Evolutionary conservation across 1,140 invertebrate species (phyloP).

Genomic region (Drosophila nigrodunni): DNA sequence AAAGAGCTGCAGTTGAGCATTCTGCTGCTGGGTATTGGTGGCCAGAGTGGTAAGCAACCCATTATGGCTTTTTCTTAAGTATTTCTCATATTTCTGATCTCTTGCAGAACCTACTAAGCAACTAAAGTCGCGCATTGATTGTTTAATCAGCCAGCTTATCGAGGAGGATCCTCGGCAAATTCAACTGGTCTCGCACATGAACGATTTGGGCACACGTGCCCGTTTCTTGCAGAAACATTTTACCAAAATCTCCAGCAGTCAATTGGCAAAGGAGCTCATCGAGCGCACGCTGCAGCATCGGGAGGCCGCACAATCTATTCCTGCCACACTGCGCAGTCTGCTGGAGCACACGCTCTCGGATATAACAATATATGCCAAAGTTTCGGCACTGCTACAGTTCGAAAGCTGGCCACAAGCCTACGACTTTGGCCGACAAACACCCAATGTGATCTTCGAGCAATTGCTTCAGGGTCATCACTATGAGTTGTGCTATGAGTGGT

Average conservation of each 20-base stretch:
- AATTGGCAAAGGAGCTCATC: slow-evolving; percentile 73
- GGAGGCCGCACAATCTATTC: slow-evolving; percentile 67
- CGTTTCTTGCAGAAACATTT: slow-evolving; percentile 83
- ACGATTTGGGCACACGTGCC: slow-evolving; percentile 71
- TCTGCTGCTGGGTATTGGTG: slow-evolving; percentile 59
- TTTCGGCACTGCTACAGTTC: slow-evolving; percentile 81
- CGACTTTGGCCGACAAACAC: slow-evolving; percentile 85
- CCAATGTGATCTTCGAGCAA: slow-evolving; percentile 85
- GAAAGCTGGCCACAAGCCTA: slow-evolving; percentile 85
- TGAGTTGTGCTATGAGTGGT: slow-evolving; percentile 88
- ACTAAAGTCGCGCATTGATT: slow-evolving; percentile 37
- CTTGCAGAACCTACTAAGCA: slow-evolving; percentile 26
- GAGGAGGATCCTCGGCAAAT: slow-evolving; percentile 66
- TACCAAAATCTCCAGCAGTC: slow-evolving; percentile 68
- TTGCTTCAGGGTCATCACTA: slow-evolving; percentile 85
- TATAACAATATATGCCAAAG: slow-evolving; percentile 85
- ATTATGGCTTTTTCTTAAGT: neutral
- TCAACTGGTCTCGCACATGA: slow-evolving; percentile 54
- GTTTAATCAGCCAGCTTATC: slow-evolving; percentile 54
- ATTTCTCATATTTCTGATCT: neutral
- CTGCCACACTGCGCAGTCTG: slow-evolving; percentile 54
- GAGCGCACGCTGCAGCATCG: slow-evolving; percentile 70
- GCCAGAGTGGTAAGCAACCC: slow-evolving; percentile 39
- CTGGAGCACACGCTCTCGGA: slow-evolving; percentile 84
- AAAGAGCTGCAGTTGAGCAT: slow-evolving; percentile 55